Evolutionary conservation across 2,888 invertebrate genomes (phyloP).

Genomic region (Eustalomyia histrio): DNA sequence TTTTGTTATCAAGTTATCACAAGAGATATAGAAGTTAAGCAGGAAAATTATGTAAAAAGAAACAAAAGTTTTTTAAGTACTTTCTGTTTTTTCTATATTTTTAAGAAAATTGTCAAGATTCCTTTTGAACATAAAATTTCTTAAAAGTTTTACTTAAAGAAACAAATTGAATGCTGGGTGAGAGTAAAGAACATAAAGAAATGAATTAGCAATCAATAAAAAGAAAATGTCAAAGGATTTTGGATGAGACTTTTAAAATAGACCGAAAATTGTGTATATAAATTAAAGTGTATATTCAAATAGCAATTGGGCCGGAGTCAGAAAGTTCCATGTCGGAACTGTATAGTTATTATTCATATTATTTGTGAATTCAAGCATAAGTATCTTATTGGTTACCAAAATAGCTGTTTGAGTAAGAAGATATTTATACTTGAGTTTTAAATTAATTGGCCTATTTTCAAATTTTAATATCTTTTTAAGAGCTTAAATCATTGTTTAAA

Average conservation of each 20-base stretch:
- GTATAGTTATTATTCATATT: no score
- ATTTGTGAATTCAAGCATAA: no score
- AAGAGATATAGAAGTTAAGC: slow-evolving; percentile 9
- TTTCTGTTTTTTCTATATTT: slow-evolving; percentile 11
- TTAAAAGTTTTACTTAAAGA: slow-evolving; percentile 37
- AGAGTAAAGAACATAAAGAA: not conserved
- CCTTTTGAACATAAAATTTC: slow-evolving; percentile 49
- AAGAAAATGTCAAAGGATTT: not conserved
- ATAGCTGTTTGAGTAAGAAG: no score
- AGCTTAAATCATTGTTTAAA: no score
- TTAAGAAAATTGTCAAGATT: slow-evolving; percentile 40
- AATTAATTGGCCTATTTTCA: no score
- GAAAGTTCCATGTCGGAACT: no score
- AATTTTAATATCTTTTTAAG: no score
- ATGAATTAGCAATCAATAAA: not conserved
- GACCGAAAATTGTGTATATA: not conserved
- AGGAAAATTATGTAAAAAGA: not conserved
- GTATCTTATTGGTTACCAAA: no score
- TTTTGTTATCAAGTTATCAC: not conserved
- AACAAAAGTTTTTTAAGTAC: slow-evolving; percentile 51
- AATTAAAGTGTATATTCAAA: no score
- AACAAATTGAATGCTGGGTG: slow-evolving; percentile 5
- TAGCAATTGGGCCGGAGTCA: no score
- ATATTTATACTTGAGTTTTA: no score
- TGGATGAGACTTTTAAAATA: not conserved